Percentiles rank a stretch among this genome's conserved stretches.
These are phyloP conservation scores for Camelus bactrianus DNA, from an alignment of 2,113 vertebrate genomes.

Conservation along the genomic window DNA sequence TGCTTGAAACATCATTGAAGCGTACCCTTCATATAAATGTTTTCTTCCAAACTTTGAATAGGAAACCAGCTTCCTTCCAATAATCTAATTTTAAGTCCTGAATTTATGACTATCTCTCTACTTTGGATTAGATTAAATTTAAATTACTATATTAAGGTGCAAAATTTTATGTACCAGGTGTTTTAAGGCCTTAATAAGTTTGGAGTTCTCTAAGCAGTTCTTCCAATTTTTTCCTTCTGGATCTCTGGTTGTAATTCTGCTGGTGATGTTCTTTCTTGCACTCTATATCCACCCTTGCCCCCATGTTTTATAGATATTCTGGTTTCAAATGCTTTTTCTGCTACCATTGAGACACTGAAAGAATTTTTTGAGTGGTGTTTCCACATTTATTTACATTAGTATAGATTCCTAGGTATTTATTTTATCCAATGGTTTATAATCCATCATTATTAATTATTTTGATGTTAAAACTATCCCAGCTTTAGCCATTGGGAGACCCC, in stretches of 20 bases:
- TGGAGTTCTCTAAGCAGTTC: not conserved
- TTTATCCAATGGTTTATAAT: not conserved
- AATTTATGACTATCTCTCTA: not conserved
- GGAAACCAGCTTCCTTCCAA: not conserved
- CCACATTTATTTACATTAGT: not conserved
- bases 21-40: not conserved
- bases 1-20: not conserved
- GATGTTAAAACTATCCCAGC: not conserved
- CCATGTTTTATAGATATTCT: not conserved
- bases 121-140: not conserved
- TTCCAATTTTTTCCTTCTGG: conserved; percentile 13
- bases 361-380: not conserved
- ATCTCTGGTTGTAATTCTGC: not conserved
- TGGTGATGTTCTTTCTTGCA: not conserved
- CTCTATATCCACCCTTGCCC: not conserved
- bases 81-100: not conserved
- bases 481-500: not conserved
- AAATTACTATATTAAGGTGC: not conserved
- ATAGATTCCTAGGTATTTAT: not conserved
- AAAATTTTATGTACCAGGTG: not conserved
- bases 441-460: not conserved
- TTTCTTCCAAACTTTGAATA: conserved; percentile 18
- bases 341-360: not conserved
- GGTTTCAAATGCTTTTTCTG: not conserved
- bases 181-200: not conserved